phyloP scores from a whole-genome alignment of 35 echinoderm and acorn worm species.

The Nesometra sesokonis region DNA sequence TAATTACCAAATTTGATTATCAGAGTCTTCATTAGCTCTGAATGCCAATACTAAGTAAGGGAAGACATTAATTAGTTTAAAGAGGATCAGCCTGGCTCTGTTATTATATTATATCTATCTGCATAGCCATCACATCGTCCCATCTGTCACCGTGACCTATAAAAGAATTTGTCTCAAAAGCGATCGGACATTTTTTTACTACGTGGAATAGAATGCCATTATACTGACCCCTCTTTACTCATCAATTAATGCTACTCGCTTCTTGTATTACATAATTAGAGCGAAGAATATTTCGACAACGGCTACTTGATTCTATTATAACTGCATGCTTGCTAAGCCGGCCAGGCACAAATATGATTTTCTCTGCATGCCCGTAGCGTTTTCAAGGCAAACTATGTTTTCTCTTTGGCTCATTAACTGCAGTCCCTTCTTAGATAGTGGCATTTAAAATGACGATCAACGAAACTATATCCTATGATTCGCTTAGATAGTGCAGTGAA shows the following conservation, averaged over 20 bases:
- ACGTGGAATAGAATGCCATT: not conserved
- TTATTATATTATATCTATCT: too few species aligned
- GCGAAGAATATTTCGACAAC: not conserved
- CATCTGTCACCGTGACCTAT: not conserved
- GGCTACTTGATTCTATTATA: not conserved
- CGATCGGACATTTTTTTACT: not conserved
- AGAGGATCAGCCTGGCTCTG: too few species aligned
- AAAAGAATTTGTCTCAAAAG: not conserved
- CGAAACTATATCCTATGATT: not conserved
- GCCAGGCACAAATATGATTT: not conserved
- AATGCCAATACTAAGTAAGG: too few species aligned
- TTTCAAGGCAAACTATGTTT: not conserved
- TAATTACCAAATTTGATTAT: too few species aligned
- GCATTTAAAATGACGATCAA: not conserved
- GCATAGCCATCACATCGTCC: too few species aligned
- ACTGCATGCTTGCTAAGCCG: not conserved
- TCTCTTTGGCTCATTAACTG: not conserved
- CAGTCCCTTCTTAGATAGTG: not conserved
- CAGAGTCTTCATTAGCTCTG: too few species aligned
- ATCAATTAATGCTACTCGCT: not conserved
- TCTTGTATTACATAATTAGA: not conserved
- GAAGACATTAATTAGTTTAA: too few species aligned
- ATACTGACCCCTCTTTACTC: not conserved
- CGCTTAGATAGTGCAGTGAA: not conserved
- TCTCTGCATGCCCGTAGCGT: not conserved